phyloP scores from a whole-genome alignment of 2,797 vertebrate genomes.

The Neopelma chrysocephalum region DNA sequence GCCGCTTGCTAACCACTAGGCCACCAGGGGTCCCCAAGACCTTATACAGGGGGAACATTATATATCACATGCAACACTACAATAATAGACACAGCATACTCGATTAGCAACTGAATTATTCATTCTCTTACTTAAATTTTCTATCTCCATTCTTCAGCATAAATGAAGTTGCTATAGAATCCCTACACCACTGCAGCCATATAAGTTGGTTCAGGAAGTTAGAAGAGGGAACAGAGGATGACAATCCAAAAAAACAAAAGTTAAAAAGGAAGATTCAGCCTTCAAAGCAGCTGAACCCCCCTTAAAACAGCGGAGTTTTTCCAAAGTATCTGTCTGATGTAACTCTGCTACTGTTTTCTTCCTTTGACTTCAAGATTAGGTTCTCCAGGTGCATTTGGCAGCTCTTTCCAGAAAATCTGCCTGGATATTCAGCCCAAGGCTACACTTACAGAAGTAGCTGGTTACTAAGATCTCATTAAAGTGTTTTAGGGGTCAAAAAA shows the following conservation, averaged over 20 bases:
- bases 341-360: background rate
- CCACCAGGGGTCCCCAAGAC: no score
- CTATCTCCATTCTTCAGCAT: background rate
- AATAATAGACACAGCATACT: background rate
- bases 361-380: background rate
- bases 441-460: background rate
- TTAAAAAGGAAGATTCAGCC: background rate
- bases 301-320: background rate
- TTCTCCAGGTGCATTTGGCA: background rate
- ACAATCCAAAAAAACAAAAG: background rate
- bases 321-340: background rate
- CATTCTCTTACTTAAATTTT: constrained; percentile 2
- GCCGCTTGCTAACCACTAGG: no score
- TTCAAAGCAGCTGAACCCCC: background rate
- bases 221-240: background rate
- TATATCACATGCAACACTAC: background rate
- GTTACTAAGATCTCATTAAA: background rate
- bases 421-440: background rate
- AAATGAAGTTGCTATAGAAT: background rate
- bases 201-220: background rate
- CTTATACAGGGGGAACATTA: background rate
- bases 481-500: background rate
- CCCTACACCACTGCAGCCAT: background rate
- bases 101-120: background rate
- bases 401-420: background rate